Base-by-base conservation (phyloP, 2,113 vertebrate species). In the Athene noctua region DNA sequence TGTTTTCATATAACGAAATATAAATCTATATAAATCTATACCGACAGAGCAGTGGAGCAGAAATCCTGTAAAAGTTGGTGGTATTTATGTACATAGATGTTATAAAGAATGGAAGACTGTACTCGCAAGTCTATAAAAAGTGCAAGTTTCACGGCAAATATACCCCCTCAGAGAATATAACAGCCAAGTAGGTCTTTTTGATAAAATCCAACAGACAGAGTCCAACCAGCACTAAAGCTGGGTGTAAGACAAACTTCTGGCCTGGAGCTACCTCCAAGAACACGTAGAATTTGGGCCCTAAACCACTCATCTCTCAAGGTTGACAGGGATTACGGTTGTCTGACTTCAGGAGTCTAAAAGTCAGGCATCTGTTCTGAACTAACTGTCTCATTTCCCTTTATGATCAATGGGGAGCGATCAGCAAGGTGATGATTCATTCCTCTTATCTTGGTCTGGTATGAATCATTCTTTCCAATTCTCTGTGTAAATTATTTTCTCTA, bases 301-400 rank as follows among this genome's bases (percentile, higher is more conserved):
- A 92, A 92, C 65, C 63, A 81, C 73, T 75, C 83, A 89, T 97
- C 84, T 95, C 89, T 94, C 91, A 95, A 75, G 5, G 0, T 65
- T 96, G 95, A 92, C 93, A 89, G 52, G 68, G 91, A 92, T 91
- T 95, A 80, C 0, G 0, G 51, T 71, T 8, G 1, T 78, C 82
- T 92, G 86, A 91, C 88, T 96, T 94, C 72, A 93, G 67, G 55
- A 95, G 83, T 79, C 91, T 92, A 61, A 86, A 94, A 94, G 94
- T 84, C 91, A 91, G 80, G 61, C 73, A 94, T 81, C 84, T 87
- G 38, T 72, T 94, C 84, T 25, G 61, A 92, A 79, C 77, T 65
- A 87, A 52, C 86, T 94, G 91, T 94, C 95, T 97, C 80, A 96
- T 96, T 96, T 96, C 38, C 80, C 68, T 94, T 91, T 91, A 94